Evolutionary conservation across 2,888 invertebrate species (phyloP).

Genomic region (Mesorhabditis belari): DNA sequence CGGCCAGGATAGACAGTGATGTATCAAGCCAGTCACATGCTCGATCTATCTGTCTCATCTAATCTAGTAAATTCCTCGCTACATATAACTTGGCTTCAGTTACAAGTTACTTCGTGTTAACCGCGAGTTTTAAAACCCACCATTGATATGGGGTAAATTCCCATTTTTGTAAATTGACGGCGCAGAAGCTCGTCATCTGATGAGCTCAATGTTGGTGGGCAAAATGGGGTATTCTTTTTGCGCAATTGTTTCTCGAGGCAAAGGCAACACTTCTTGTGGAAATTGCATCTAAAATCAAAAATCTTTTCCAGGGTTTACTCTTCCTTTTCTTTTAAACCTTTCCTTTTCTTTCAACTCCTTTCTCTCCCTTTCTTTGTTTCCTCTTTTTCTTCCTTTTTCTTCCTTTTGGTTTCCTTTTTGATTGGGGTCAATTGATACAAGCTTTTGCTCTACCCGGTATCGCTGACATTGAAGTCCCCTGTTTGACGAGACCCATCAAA

Average conservation of each 20-base stretch:
- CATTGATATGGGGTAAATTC: neutral
- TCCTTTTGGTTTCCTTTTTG: too few species aligned
- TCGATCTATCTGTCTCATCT: too few species aligned
- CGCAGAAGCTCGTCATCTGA: constrained; percentile 8
- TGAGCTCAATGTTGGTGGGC: neutral
- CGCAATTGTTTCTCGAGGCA: constrained; percentile 49
- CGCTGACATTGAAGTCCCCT: constrained; percentile 50
- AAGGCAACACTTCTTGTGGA: constrained; percentile 51
- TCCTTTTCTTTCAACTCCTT: too few species aligned
- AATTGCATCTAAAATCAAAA: constrained; percentile 37
- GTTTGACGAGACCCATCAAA: constrained; percentile 47
- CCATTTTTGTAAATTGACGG: constrained; percentile 5
- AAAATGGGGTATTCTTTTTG: constrained; percentile 4
- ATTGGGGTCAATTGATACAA: neutral
- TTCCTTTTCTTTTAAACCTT: too few species aligned
- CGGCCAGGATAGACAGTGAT: too few species aligned
- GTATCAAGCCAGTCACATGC: too few species aligned
- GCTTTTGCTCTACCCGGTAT: constrained; percentile 34
- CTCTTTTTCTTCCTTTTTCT: too few species aligned
- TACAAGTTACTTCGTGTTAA: neutral
- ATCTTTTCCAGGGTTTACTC: neutral
- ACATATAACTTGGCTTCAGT: neutral
- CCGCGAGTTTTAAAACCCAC: too few species aligned
- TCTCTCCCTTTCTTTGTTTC: too few species aligned
- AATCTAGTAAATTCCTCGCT: too few species aligned